A percentile compares a stretch with the other conserved stretches of the same genome.
Evolutionary conservation across 2,888 invertebrate species (phyloP).

Genomic region (Sarcophaga carnaria): DNA sequence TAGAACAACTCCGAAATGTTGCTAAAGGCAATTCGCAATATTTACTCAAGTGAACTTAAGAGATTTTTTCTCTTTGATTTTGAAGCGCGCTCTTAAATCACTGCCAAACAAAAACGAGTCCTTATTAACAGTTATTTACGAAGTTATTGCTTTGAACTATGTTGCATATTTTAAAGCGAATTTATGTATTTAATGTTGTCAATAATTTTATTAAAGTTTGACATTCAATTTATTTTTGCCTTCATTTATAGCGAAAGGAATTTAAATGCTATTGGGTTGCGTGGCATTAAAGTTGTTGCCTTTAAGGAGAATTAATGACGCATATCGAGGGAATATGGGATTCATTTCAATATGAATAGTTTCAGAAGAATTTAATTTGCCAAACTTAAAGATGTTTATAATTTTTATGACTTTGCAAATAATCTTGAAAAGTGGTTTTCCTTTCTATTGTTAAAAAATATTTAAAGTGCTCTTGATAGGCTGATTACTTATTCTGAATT

Average conservation of each 20-base stretch:
- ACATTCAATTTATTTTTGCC: slow-evolving; percentile 32
- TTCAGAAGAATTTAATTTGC: no score
- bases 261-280: neutral
- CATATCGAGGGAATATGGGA: no score
- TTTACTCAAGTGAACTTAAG: slow-evolving; percentile 8
- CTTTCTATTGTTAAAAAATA: no score
- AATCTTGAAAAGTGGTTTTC: no score
- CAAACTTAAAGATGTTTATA: no score
- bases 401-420: no score
- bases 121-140: neutral
- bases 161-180: slow-evolving; percentile 23
- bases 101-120: neutral
- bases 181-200: slow-evolving; percentile 41
- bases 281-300: no score
- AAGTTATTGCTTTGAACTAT: slow-evolving; percentile 26
- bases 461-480: no score
- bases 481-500: no score
- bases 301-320: no score
- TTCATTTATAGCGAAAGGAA: neutral
- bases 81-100: neutral
- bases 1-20: slow-evolving; percentile 54
- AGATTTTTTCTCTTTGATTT: neutral
- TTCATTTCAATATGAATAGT: no score
- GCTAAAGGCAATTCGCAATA: slow-evolving; percentile 44
- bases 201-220: slow-evolving; percentile 61